Base-by-base conservation (phyloP, 2,113 vertebrate genomes). In the Ptyas mucosa region DNA sequence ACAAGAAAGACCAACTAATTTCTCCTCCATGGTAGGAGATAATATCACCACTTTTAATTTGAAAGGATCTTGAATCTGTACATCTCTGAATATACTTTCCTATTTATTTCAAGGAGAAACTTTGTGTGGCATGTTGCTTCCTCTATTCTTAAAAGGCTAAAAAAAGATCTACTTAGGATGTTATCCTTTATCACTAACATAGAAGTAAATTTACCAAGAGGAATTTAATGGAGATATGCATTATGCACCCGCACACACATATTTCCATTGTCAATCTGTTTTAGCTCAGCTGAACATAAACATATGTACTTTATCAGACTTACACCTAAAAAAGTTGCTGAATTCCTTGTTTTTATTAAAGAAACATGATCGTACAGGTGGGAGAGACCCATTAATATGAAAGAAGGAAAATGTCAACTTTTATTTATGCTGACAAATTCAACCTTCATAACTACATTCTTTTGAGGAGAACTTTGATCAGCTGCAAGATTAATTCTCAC, bases 361-460 rank as follows among this genome's bases (percentile, higher is more conserved):
- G 5, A 55, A 39, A 26, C 34, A 89, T 23, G 75, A 43, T 39
- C 91, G 54, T 18, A 14, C 8, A 52, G 61, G 9, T 2, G 81
- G 53, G 54, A 34, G 15, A 34, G 15, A 29, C 34, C 15, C 14
- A n/a, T 39, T 55, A 54, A 81, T 5, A 12, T 46, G 51, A 89
- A 92, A 52, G 54, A 92, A 75, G 24, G 88, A 95, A 75, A 86
- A 57, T 54, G 92, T 92, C 11, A 1, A 26, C 54, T 90, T 96
- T 94, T 93, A 93, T 96, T 92, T 92, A 92, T 95, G 91, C 91
- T 90, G 94, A 95, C 92, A 96, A 96, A 95, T 95, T 97, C 94
- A 95, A 95, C 95, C 91, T 57, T 9, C 1, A 20, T 69, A 88
- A 93, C 90, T 86, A 54, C 43, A 94, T 92, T 58, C 51, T n/a